Base-by-base conservation (phyloP, 2,797 vertebrate species). In the Diglossa cyanea region DNA sequence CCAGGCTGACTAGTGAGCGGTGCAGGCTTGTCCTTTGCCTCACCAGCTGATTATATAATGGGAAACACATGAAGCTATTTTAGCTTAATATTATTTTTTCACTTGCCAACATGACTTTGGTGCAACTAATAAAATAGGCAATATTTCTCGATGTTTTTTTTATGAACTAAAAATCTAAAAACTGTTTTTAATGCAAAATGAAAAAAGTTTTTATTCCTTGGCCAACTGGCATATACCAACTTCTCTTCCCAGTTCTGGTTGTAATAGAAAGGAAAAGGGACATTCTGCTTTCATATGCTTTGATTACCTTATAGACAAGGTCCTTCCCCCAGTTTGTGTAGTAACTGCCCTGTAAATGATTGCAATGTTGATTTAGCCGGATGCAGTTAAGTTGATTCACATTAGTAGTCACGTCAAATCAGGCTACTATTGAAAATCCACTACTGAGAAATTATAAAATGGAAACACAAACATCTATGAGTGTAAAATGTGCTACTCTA, bases 121-220 rank as follows among this genome's bases (percentile, higher is more conserved):
- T 96, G 72, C 86, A 96, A 91, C 95, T 96, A 97, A 96, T 97
- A 96, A 97, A 97, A 86, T 80, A 95, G 94, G 86, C 81, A 96
- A 93, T 96, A 97, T 92, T 97, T 91, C 60, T 92, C 40, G 87
- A 28, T 95, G 94, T 61, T 94, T 92, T 97, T 96, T 96, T 91
- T 94, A 89, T 89, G 88, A 96, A 96, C 78, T 93, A 95, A 97
- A 86, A 76, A 35, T 54, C 51, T 14, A 28, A 94, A 95, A 95
- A 91, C 25, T 72, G 40, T 87, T 96, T 92, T 93, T 77, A 87
- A 94, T 70, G 45, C 96, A 94, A 96, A 82, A 96, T 90, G 78
- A 94, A 93, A 93, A 96, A 88, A 87, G 45, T 85, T 93, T 72
- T 87, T 88, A 75, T 83, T 95, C 81, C 70, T 89, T 94, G 91